Conservation (phyloP, 2,113 vertebrate genomes). For the Zosterops japonicus region DNA sequence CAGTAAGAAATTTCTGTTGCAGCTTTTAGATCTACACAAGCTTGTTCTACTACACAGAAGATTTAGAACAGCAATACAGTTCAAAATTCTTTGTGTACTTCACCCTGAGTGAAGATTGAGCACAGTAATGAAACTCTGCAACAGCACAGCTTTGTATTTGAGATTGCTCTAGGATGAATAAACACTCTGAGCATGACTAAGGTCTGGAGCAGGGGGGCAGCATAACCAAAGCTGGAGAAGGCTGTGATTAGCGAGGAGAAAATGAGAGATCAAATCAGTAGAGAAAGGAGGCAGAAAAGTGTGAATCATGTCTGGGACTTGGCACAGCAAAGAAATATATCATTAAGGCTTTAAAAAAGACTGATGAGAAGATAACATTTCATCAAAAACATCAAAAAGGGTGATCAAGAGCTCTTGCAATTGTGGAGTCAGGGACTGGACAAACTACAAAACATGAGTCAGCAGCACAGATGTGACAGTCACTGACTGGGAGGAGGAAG, state of each 20-base stretch:
- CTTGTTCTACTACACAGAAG: not conserved
- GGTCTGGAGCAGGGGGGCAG: constrained; percentile 64
- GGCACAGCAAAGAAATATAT: not conserved
- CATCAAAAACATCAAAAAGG: not conserved
- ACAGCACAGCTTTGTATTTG: not conserved
- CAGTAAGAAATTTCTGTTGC: not conserved
- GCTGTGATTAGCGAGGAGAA: not conserved
- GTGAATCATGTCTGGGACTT: not conserved
- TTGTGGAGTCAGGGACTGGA: not conserved
- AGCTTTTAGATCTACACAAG: not conserved
- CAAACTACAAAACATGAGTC: not conserved
- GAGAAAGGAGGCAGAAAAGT: constrained; percentile 2
- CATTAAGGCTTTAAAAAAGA: not conserved
- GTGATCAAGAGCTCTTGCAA: not conserved
- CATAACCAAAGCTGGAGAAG: constrained; percentile 63
- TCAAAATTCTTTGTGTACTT: not conserved
- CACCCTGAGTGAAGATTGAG: not conserved
- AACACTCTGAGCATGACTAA: constrained; percentile 47
- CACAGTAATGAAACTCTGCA: not conserved
- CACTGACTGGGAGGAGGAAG: not conserved
- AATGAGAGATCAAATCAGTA: constrained; percentile 24
- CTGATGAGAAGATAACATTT: not conserved
- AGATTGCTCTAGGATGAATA: constrained; percentile 1
- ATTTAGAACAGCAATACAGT: not conserved
- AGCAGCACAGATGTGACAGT: not conserved